Evolutionary conservation across 1,140 invertebrate genomes (phyloP).

Genomic region (Ptiloglossa arizonensis): DNA sequence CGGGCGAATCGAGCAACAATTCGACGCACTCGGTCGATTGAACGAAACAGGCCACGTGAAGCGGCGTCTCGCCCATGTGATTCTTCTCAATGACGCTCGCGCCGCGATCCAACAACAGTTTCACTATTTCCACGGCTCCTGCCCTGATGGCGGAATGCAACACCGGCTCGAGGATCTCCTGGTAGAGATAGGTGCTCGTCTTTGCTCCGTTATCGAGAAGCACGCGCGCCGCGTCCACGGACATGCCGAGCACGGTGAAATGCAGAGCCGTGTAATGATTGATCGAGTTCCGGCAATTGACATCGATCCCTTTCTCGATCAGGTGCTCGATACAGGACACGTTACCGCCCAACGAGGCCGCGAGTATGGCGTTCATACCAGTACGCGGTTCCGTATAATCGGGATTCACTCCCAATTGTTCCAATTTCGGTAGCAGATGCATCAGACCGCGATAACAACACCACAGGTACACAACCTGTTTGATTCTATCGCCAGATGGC

Average conservation of each 20-base stretch:
- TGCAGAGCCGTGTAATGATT: conserved; percentile 84
- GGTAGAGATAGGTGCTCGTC: conserved; percentile 53
- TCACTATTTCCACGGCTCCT: conserved; percentile 82
- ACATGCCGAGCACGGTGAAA: conserved; percentile 83
- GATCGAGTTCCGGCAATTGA: conserved; percentile 74
- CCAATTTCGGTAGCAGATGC: conserved; percentile 71
- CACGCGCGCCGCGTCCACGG: conserved; percentile 80
- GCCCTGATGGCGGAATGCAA: conserved; percentile 84
- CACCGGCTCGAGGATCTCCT: conserved; percentile 78
- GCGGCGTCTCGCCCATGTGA: conserved; percentile 83
- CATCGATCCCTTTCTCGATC: conserved; percentile 72
- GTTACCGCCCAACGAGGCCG: conserved; percentile 73
- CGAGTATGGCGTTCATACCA: conserved; percentile 74
- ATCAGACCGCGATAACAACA: conserved; percentile 73
- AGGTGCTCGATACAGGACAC: conserved; percentile 74
- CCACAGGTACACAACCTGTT: conserved; percentile 76
- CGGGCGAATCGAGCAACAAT: conserved; percentile 81
- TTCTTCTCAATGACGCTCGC: conserved; percentile 83
- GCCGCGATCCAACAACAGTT: conserved; percentile 84
- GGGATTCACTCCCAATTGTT: conserved; percentile 66
- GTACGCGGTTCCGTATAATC: conserved; percentile 74
- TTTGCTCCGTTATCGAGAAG: conserved; percentile 82
- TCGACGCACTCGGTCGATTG: conserved; percentile 83
- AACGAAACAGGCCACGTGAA: conserved; percentile 85
- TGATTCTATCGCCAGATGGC: conserved; percentile 54